Evolutionary conservation across 2,888 invertebrate genomes (phyloP).

Genomic region (Carterocephalus palaemon): DNA sequence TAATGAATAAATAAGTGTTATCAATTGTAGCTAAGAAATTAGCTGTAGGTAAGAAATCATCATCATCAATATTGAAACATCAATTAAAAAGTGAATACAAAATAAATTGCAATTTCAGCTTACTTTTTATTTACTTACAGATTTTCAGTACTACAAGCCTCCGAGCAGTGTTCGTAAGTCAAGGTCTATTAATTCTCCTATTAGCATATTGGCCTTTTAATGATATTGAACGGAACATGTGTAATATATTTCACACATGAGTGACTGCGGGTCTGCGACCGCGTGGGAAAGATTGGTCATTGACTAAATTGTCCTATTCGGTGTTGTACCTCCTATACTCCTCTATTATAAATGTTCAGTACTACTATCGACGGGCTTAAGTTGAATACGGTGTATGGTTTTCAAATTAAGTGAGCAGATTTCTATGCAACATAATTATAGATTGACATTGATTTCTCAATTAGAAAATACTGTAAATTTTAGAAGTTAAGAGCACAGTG

Average conservation of each 20-base stretch:
- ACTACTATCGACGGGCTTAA: not conserved
- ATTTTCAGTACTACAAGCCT: conserved; percentile 24
- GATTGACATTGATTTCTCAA: not conserved
- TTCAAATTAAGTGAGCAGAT: too few species aligned
- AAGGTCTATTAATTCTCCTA: conserved; percentile 57
- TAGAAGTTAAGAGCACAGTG: too few species aligned
- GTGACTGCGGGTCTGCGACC: conserved; percentile 51
- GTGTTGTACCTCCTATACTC: too few species aligned
- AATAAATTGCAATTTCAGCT: too few species aligned
- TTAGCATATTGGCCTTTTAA: conserved; percentile 66
- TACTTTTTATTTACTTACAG: too few species aligned
- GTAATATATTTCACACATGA: conserved; percentile 48
- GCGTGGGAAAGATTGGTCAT: conserved; percentile 63
- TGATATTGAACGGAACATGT: conserved; percentile 47
- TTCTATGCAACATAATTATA: not conserved
- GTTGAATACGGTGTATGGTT: conserved; percentile 5
- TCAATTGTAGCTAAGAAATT: too few species aligned
- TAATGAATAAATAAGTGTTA: too few species aligned
- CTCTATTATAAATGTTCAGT: conserved; percentile 33
- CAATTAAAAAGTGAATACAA: too few species aligned
- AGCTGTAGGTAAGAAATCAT: too few species aligned
- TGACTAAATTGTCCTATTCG: conserved; percentile 40
- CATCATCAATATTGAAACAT: too few species aligned
- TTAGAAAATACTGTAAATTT: too few species aligned
- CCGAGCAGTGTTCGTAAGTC: conserved; percentile 50